phyloP scores from a whole-genome alignment of 1,140 invertebrate species.

The Bombus soroeensis region DNA sequence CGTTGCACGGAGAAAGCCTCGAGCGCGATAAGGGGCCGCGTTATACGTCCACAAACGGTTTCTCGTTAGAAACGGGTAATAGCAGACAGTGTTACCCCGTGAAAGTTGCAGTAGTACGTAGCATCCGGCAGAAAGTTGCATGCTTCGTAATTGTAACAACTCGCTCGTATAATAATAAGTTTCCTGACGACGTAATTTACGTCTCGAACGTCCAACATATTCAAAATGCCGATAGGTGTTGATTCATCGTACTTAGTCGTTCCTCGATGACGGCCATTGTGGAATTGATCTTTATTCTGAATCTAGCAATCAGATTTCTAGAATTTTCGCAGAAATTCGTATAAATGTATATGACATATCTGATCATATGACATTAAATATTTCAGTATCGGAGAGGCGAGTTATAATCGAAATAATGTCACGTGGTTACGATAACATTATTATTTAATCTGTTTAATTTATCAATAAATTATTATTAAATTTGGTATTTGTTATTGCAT shows the following conservation, averaged over 20 bases:
- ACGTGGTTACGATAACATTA: background rate
- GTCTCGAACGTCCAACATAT: background rate
- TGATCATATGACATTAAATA: background rate
- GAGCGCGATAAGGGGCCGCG: constrained; percentile 7
- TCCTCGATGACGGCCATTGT: too few species aligned
- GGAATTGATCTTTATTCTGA: too few species aligned
- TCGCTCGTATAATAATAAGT: constrained; percentile 49
- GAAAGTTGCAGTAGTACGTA: constrained; percentile 52
- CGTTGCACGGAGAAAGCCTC: too few species aligned
- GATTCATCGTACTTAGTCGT: background rate
- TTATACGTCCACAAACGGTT: constrained; percentile 56
- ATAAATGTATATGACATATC: background rate
- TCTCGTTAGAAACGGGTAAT: constrained; percentile 58
- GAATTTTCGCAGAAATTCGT: background rate
- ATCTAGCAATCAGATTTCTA: too few species aligned
- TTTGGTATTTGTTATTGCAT: background rate
- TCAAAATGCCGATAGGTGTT: background rate
- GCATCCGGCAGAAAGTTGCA: constrained; percentile 44
- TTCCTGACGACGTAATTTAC: constrained; percentile 39
- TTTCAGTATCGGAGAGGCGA: background rate
- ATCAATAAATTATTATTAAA: background rate
- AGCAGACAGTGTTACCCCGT: constrained; percentile 51
- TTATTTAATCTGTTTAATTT: background rate
- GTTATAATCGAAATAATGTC: constrained; percentile 14
- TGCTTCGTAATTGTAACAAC: constrained; percentile 54